phyloP scores from a whole-genome alignment of 1,140 invertebrate species.

The Anoplophora glabripennis region DNA sequence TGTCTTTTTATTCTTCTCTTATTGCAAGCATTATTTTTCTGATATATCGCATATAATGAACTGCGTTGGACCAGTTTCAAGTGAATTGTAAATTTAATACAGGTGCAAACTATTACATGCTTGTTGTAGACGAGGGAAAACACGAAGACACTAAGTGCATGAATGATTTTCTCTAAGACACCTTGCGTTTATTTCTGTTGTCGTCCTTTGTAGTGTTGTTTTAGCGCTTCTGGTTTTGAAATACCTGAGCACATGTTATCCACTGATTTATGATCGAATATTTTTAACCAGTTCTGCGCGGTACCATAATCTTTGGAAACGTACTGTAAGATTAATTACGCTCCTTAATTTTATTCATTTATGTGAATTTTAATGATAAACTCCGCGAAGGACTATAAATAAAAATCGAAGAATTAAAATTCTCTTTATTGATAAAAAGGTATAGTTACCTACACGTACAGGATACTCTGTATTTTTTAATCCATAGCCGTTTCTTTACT shows the following conservation, averaged over 20 bases:
- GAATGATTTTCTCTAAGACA: not conserved
- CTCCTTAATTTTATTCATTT: slow-evolving; percentile 35
- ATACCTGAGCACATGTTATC: slow-evolving; percentile 33
- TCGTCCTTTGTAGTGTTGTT: slow-evolving; percentile 9
- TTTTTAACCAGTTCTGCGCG: slow-evolving; percentile 34
- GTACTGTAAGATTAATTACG: slow-evolving; percentile 28
- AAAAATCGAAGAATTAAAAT: not conserved
- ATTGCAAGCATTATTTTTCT: slow-evolving; percentile 12
- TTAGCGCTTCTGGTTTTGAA: slow-evolving; percentile 34
- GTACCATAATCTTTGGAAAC: slow-evolving; percentile 29
- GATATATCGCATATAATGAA: slow-evolving; percentile 12
- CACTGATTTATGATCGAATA: slow-evolving; percentile 33
- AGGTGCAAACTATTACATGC: too few relatives aligned
- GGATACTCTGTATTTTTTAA: too few relatives aligned
- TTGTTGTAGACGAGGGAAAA: too few relatives aligned
- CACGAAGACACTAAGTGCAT: too few relatives aligned
- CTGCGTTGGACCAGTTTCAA: too few relatives aligned
- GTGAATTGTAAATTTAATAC: too few relatives aligned
- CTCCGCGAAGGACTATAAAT: not conserved
- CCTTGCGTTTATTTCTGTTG: slow-evolving; percentile 15
- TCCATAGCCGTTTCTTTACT: too few relatives aligned
- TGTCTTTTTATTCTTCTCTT: too few relatives aligned
- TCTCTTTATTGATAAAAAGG: too few relatives aligned
- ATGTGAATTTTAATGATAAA: slow-evolving; percentile 34
- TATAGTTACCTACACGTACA: too few relatives aligned